Evolutionary conservation across 2,113 vertebrate species (phyloP).

Genomic region (Pseudorasbora parva): DNA sequence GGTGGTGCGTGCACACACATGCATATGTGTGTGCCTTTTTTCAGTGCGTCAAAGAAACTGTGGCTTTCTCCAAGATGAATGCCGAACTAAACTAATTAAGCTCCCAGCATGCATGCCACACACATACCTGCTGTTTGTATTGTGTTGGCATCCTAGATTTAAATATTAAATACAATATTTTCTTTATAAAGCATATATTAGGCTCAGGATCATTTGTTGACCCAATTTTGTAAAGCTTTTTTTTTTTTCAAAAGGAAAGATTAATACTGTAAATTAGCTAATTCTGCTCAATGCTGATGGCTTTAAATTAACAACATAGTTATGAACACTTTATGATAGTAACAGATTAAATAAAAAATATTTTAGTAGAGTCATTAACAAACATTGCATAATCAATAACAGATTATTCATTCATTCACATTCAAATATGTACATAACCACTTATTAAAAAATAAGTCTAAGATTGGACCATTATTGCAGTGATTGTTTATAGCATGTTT

Average conservation of each 20-base stretch:
- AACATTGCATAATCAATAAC: neutral
- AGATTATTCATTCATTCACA: no score
- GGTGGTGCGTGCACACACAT: neutral
- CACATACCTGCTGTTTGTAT: conserved; percentile 46
- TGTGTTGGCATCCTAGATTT: neutral
- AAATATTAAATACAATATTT: conserved; percentile 32
- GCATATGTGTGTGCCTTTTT: neutral
- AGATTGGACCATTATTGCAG: no score
- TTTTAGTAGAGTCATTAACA: neutral
- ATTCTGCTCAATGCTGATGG: neutral
- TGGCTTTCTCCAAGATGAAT: conserved; percentile 36
- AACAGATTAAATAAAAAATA: neutral
- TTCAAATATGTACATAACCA: no score
- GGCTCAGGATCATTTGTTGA: conserved; percentile 9
- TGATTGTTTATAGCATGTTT: no score
- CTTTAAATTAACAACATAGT: neutral
- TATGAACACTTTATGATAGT: neutral
- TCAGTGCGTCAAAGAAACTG: conserved; percentile 25
- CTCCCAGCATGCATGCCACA: conserved; percentile 35
- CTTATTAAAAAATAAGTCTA: no score
- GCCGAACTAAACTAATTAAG: conserved; percentile 49
- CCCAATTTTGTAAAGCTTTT: conserved; percentile 10
- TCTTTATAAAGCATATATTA: conserved; percentile 12
- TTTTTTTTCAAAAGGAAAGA: neutral
- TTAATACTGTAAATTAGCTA: neutral